phyloP scores from a whole-genome alignment of 2,888 invertebrate species.

The Andrena flavipes region DNA sequence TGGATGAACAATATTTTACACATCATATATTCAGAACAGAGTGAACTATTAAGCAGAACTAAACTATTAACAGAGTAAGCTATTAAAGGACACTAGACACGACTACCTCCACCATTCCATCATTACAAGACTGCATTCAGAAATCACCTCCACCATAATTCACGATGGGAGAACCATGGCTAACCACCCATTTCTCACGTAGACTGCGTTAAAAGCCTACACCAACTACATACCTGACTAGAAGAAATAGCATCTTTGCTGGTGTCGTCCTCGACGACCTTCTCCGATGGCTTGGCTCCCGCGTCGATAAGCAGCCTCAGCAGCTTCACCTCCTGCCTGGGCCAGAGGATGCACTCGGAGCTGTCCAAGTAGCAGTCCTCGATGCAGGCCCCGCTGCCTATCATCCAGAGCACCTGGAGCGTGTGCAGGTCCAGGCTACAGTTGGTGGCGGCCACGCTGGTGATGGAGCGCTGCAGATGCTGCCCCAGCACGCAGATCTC shows the following conservation, averaged over 20 bases:
- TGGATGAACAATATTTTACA: too few relatives aligned
- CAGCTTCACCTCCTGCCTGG: conserved; percentile 88
- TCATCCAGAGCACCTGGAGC: conserved; percentile 91
- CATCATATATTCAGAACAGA: too few relatives aligned
- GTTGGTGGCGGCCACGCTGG: conserved; percentile 77
- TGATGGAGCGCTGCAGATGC: conserved; percentile 81
- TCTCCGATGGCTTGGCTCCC: conserved; percentile 87
- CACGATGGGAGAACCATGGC: neutral
- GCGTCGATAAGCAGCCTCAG: conserved; percentile 91
- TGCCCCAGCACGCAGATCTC: conserved; percentile 90
- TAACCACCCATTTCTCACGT: too few relatives aligned
- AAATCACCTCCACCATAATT: neutral
- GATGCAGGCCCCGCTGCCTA: conserved; percentile 87
- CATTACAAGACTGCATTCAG: too few relatives aligned
- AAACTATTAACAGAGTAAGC: too few relatives aligned
- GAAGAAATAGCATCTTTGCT: conserved; percentile 82
- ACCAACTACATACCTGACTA: conserved; percentile 81
- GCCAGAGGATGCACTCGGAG: conserved; percentile 84
- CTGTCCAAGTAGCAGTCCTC: conserved; percentile 82
- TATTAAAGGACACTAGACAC: too few relatives aligned
- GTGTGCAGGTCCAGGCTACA: conserved; percentile 88
- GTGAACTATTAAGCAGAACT: too few relatives aligned
- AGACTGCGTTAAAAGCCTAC: too few relatives aligned
- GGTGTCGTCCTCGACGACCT: conserved; percentile 82
- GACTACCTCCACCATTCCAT: too few relatives aligned